Conservation (phyloP, 2,113 vertebrate species). For the Stegostoma tigrinum region DNA sequence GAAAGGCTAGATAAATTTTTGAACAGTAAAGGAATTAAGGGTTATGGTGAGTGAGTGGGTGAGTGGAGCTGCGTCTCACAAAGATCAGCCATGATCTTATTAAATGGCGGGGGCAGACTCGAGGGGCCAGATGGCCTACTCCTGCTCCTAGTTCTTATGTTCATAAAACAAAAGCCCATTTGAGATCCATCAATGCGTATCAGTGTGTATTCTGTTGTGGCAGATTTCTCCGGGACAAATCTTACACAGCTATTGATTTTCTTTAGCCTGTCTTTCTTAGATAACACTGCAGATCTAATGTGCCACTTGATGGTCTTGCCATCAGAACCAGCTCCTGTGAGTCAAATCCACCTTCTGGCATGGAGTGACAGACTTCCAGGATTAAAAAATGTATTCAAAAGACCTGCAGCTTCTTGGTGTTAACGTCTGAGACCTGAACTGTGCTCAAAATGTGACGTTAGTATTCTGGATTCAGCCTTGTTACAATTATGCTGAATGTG, state of each 20-base stretch:
- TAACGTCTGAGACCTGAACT: neutral
- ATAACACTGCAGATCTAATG: neutral
- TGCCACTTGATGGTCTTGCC: neutral
- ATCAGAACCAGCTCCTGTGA: neutral
- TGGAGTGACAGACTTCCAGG: neutral
- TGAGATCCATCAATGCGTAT: neutral
- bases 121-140: too few species aligned
- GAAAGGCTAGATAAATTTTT: too few species aligned
- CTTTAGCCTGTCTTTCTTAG: neutral
- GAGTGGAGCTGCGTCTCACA: too few species aligned
- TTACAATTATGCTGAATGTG: neutral
- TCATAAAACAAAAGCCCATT: neutral
- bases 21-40: too few species aligned
- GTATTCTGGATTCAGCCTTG: neutral
- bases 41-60: too few species aligned
- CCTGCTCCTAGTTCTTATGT: too few species aligned
- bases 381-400: neutral
- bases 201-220: neutral
- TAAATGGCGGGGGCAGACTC: too few species aligned
- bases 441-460: neutral
- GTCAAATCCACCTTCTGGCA: neutral
- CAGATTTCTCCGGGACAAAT: neutral
- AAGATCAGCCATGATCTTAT: too few species aligned
- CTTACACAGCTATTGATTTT: neutral
- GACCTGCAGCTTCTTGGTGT: neutral